Percentiles rank a stretch among this genome's conserved stretches.
Conservation (phyloP, 2,113 vertebrate genomes). For the Phrynosoma platyrhinos region DNA sequence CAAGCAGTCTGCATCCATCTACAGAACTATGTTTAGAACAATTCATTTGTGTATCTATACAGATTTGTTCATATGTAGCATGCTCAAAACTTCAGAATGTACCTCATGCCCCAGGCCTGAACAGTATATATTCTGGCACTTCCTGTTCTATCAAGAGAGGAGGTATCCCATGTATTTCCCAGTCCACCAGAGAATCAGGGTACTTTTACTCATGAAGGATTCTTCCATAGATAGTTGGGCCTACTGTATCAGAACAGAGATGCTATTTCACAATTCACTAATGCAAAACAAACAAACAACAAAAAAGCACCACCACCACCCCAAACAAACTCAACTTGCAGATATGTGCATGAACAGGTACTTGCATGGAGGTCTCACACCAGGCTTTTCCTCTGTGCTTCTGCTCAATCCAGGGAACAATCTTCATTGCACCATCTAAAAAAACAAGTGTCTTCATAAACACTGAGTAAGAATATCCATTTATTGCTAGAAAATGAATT, state of each 20-base stretch:
- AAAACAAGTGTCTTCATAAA: background rate
- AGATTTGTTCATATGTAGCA: background rate
- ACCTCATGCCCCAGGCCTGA: background rate
- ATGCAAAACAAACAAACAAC: too few species aligned
- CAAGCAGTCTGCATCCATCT: too few species aligned
- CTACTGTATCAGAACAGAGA: background rate
- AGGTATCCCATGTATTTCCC: too few species aligned
- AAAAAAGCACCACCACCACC: too few species aligned
- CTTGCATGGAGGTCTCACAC: slow-evolving; percentile 87
- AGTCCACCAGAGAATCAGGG: background rate
- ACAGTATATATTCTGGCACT: background rate
- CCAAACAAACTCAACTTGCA: background rate
- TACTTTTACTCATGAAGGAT: background rate
- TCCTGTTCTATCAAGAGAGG: background rate
- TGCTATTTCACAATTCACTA: background rate
- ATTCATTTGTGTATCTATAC: background rate
- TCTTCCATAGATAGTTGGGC: background rate
- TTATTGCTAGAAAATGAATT: slow-evolving; percentile 14
- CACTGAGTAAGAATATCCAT: background rate
- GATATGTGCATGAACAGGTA: slow-evolving; percentile 20
- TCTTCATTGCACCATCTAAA: slow-evolving; percentile 73
- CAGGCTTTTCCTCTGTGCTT: slow-evolving; percentile 93
- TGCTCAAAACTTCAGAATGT: background rate
- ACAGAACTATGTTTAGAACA: too few species aligned
- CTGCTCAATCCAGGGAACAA: slow-evolving; percentile 90